Evolutionary conservation across 2,888 invertebrate genomes (phyloP), one percentile per base, ranked within the genome.

Genomic region (Euclidia mi): DNA sequence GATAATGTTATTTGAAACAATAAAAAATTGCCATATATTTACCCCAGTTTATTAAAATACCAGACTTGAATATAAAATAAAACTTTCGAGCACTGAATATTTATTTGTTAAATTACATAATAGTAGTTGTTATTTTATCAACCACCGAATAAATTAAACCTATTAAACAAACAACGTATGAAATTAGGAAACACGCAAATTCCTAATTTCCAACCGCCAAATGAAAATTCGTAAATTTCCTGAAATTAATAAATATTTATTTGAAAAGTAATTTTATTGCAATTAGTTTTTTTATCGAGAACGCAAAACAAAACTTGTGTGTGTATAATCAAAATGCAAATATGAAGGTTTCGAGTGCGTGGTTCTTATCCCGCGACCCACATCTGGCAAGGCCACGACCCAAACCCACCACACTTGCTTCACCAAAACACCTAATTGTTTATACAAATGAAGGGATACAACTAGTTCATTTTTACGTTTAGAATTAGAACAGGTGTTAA

Each of bases 311-410:
- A n/a, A 82, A 80, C 71, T 71, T 51, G 63, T 57, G 79, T 84
- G 76, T 75, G 62, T 81, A 85, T 88, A 92, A 92, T 94, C 87
- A 89, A 91, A 91, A 94, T 94, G 94, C 89, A 92, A 94, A 94
- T 93, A 82, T 68, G 29, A 51, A 67, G 77, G 66, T 78, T 14
- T n/a, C 73, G 64, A 75, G 82, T 86, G 86, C 85, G 88, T 87
- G 86, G 80, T 45, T 65, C 85, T 93, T 93, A 93, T 94, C 94
- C 93, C 79, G 64, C 86, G 93, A 85, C 94, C 94, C 85, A 94
- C 90, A 93, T 94, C 92, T 91, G 53, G 78, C 20, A 91, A 93
- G 93, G 94, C 86, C 92, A 86, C 74, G 89, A 76, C 90, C 28
- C 14, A 12, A 32, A 89, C 85, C 87, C 85, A 78, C 81, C 81